phyloP scores from a whole-genome alignment of 64 coral and sea anemone species.

The Platygyra sinensis region DNA sequence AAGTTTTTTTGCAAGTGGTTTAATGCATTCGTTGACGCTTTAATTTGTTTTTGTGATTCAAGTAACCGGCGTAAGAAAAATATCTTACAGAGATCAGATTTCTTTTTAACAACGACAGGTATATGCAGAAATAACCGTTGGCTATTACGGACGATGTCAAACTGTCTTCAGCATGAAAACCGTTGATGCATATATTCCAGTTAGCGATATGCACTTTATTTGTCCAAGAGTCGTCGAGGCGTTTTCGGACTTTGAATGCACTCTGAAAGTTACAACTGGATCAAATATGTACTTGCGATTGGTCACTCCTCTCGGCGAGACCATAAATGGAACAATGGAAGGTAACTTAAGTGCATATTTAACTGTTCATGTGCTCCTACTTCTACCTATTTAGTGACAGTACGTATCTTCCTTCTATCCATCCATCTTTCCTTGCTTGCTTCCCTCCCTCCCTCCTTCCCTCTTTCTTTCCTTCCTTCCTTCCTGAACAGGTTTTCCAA shows the following conservation, averaged over 20 bases:
- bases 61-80: too few relatives aligned
- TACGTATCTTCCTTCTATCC: too few relatives aligned
- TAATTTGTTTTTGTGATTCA: too few relatives aligned
- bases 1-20: too few relatives aligned
- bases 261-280: background rate
- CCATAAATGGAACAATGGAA: background rate
- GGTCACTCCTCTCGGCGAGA: background rate
- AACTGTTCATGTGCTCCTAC: too few relatives aligned
- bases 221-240: slow-evolving; percentile 21
- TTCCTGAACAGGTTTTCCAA: too few relatives aligned
- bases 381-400: too few relatives aligned
- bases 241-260: background rate
- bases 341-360: background rate
- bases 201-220: background rate
- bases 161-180: background rate
- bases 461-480: too few relatives aligned
- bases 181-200: background rate
- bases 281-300: background rate
- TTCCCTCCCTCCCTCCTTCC: too few relatives aligned
- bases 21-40: too few relatives aligned
- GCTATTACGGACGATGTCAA: slow-evolving; percentile 12
- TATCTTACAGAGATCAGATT: background rate
- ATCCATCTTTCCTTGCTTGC: too few relatives aligned
- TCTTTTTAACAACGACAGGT: background rate
- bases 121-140: slow-evolving; percentile 8